Base-by-base conservation (phyloP, 1,140 invertebrate genomes). In the Drosophila jambulina region DNA sequence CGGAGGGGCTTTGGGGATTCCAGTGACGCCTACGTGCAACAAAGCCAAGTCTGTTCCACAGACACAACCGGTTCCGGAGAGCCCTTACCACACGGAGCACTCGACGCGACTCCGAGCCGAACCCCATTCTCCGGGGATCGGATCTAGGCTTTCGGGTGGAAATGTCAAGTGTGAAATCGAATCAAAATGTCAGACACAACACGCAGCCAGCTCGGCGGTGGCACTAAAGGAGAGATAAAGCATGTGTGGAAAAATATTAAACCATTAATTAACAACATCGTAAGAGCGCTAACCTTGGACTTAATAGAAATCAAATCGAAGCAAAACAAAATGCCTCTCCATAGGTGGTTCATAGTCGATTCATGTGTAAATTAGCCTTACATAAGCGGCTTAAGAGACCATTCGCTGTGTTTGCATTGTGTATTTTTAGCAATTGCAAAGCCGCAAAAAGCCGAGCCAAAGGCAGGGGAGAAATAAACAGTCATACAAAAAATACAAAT, bases 341-440 rank as follows among this genome's bases (percentile, higher is more conserved):
- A 85, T 75, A 78, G 84, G 72, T 67, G 64, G 78, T 63, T 60
- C 74, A 36, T 59, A 56, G 68, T 82, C 85, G 85, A 90, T 85
- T 90, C 85, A 90, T 90, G 85, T 90, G 81, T 90, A 90, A 90
- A 90, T 90, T 90, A 90, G 79, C 61, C 81, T 90, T 90, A 90
- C 85, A 90, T 90, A 90, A 90, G 79, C 85, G 51, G 70, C 80
- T 88, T 88, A 90, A 88, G 43, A 45, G 56, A 57, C 45, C 48
- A 53, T 53, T 58, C 72, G 72, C 72, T 75, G 65, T 56, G 56
- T 46, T 58, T 69, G 43, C 29, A 62, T 42, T 67, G 53, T 70
- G 65, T 88, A 85, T 88, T 90, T 90, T 88, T 88, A 90, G 85
- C 81, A 88, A 90, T 88, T 90, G 85, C 84, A 90, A 90, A 88